A percentile compares a stretch with the other conserved stretches of the same genome.
Evolutionary conservation across 1,140 invertebrate species (phyloP).

Genomic region (Caenorhabditis remanei): DNA sequence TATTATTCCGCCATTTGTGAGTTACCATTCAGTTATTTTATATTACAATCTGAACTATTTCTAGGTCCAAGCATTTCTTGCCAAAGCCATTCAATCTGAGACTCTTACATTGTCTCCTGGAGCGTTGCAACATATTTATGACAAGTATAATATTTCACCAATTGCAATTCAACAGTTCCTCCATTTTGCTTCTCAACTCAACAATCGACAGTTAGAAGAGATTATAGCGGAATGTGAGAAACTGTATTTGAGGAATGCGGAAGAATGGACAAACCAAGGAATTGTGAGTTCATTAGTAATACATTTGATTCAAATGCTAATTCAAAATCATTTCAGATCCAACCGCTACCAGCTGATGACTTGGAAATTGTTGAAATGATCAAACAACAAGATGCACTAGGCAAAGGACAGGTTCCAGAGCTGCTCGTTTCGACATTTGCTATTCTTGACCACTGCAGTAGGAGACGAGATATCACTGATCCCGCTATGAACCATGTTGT

Average conservation of each 20-base stretch:
- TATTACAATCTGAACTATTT: background rate
- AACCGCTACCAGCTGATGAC: background rate
- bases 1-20: slow-evolving; percentile 33
- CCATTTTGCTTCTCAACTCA: background rate
- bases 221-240: background rate
- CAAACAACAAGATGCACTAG: slow-evolving; percentile 17
- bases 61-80: slow-evolving; percentile 47
- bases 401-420: background rate
- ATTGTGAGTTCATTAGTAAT: background rate
- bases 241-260: background rate
- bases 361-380: background rate
- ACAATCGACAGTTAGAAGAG: background rate
- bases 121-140: slow-evolving; percentile 14
- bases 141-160: slow-evolving; percentile 28
- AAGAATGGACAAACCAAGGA: background rate
- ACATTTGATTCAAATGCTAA: background rate
- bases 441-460: background rate
- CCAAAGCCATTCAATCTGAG: background rate
- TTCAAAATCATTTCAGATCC: background rate
- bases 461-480: background rate
- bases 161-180: background rate
- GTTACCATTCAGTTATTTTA: background rate
- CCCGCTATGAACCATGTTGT: too few relatives aligned
- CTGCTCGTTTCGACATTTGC: background rate
- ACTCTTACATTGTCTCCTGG: background rate